Base-by-base conservation (phyloP, 2,113 vertebrate genomes). In the Pedionomus torquatus region DNA sequence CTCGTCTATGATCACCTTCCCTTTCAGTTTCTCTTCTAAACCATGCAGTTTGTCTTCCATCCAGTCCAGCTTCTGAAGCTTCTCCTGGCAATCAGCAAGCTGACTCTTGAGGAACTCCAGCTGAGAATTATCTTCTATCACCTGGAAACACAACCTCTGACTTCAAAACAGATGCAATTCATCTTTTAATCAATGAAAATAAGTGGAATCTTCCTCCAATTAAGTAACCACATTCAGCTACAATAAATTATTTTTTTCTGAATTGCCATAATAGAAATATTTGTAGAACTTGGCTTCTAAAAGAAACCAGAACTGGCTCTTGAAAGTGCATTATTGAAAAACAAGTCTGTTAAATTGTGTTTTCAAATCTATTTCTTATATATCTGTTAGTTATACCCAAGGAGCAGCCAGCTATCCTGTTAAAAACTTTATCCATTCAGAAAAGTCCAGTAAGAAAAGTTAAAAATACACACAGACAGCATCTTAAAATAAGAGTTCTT, bases 21-120 rank as follows among this genome's bases (percentile, higher is more conserved):
- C 99, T 94, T 98, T 97, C 85, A 98, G 79, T 51, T 95, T 97
- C 76, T 98, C 98, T 97, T 99, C 98, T 96, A 99, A 97, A 68
- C 68, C 23, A 14, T 87, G 68, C 26, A 99, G 81, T 39, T 98
- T 98, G 52, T 98, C 97, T 86, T 99, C 98, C 39, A 98, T 61
- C 87, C 92, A 97, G 55, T 95, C 95, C 65, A 98, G 95, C 37
- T 97, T 92, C 82, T 87, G 91, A 70, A 99, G 97, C 66, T 98
- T 98, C 77, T 98, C 97, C 92, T 98, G 98, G 74, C 98, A 98
- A 91, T 98, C 98, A 76, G 97, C 95, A 74, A 99, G 90, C 71
- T 98, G 96, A 37, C 61, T 95, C 89, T 98, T 98, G 37, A 99
- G 68, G 24, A 90, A 88, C 37, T 96, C 97, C 31, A 99, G 94